Percentiles rank a stretch among this genome's conserved stretches.
These are phyloP conservation scores for Orthonevra nobilis DNA, from an alignment of 2,888 invertebrate genomes.

Conservation along the genomic window DNA sequence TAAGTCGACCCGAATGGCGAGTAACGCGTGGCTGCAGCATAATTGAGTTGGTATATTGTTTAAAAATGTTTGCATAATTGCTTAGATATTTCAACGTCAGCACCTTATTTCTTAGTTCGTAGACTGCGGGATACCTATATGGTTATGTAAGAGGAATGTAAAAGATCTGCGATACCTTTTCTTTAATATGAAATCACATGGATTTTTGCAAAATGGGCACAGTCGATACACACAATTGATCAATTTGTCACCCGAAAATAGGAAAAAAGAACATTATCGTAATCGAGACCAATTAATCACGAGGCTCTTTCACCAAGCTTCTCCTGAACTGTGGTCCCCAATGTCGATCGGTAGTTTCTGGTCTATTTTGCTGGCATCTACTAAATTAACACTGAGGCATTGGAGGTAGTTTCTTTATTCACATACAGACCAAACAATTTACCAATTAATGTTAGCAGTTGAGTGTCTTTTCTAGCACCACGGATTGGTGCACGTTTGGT, in stretches of 20 bases:
- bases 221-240: slow-evolving; percentile 51
- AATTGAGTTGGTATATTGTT: slow-evolving; percentile 50
- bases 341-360: slow-evolving; percentile 6
- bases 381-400: slow-evolving; percentile 60
- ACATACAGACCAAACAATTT: slow-evolving; percentile 37
- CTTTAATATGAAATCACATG: slow-evolving; percentile 19
- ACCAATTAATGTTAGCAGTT: slow-evolving; percentile 64
- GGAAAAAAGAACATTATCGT: slow-evolving; percentile 9
- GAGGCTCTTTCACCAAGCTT: slow-evolving; percentile 27
- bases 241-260: slow-evolving; percentile 58
- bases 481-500: slow-evolving; percentile 13
- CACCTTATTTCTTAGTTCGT: slow-evolving; percentile 9
- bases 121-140: neutral
- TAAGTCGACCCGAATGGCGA: too few relatives aligned
- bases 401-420: slow-evolving; percentile 39
- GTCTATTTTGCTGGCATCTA: slow-evolving; percentile 39
- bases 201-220: slow-evolving; percentile 35
- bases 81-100: slow-evolving; percentile 32
- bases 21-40: too few relatives aligned
- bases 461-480: slow-evolving; percentile 33
- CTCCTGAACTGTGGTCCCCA: slow-evolving; percentile 18
- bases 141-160: neutral
- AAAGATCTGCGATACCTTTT: neutral
- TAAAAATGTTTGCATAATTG: slow-evolving; percentile 61
- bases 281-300: slow-evolving; percentile 47